Conservation (phyloP, 2,797 vertebrate species). For the Garrulus glandarius region DNA sequence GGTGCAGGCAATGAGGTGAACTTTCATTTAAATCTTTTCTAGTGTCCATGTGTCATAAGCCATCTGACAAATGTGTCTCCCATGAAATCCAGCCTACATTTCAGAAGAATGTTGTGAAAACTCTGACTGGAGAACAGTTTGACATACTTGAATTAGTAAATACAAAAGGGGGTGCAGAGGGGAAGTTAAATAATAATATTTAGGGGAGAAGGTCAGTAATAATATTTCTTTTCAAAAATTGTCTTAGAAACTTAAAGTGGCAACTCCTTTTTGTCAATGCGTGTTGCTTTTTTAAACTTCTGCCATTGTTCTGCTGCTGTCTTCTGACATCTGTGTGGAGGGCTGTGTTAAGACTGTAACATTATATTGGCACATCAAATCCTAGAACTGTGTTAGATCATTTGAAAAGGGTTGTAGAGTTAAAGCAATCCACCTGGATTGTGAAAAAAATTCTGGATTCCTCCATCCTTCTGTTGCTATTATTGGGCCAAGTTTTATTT, state of each 20-base stretch:
- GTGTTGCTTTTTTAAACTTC: background rate
- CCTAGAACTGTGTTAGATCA: background rate
- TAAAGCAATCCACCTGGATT: background rate
- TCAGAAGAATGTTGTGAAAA: background rate
- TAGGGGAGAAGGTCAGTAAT: background rate
- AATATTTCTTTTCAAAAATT: background rate
- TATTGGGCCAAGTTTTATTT: background rate
- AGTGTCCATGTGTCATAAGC: background rate
- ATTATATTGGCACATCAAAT: background rate
- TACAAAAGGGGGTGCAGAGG: rapidly evolving
- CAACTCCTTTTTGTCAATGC: background rate
- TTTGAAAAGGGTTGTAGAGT: background rate
- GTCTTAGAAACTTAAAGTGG: background rate
- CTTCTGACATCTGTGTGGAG: background rate
- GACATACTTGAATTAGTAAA: background rate
- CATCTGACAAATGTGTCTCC: background rate
- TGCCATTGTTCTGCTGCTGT: background rate
- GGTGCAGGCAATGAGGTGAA: background rate
- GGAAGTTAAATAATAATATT: background rate
- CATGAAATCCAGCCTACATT: background rate
- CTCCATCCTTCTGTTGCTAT: background rate
- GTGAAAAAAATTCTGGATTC: background rate
- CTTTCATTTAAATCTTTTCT: background rate
- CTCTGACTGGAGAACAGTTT: background rate
- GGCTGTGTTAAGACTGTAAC: background rate